Conservation (phyloP, 2,113 vertebrate species). For the Tragelaphus scriptus region DNA sequence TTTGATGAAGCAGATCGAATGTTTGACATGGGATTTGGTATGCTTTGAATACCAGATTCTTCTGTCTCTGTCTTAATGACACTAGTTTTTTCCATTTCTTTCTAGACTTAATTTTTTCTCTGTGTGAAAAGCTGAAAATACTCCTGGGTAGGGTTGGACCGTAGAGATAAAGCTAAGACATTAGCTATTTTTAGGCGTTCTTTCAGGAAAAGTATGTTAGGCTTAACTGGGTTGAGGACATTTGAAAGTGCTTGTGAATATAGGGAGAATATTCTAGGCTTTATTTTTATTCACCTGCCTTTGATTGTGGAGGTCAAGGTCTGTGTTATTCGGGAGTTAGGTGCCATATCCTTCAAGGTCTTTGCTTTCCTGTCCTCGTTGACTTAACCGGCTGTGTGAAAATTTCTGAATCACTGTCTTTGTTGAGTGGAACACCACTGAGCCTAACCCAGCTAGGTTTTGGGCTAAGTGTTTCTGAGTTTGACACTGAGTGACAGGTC, state of each 20-base stretch:
- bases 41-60: conserved; percentile 59
- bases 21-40: conserved; percentile 99
- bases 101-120: not conserved
- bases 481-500: not conserved
- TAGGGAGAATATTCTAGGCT: not conserved
- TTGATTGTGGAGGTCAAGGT: not conserved
- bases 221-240: not conserved
- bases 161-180: not conserved
- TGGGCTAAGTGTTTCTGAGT: not conserved
- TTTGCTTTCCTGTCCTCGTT: not conserved
- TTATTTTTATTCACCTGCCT: not conserved
- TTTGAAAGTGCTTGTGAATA: not conserved
- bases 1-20: conserved; percentile 99
- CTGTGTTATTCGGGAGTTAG: not conserved
- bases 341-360: not conserved
- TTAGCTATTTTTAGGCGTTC: conserved; percentile 1
- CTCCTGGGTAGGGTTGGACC: not conserved
- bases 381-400: not conserved
- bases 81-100: not conserved
- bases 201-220: not conserved
- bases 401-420: not conserved
- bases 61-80: not conserved
- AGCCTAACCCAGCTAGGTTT: not conserved
- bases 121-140: conserved; percentile 45
- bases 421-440: not conserved